A percentile compares a stretch with the other conserved stretches of the same genome.
These are phyloP conservation scores for Passer montanus DNA, from an alignment of 2,113 vertebrate genomes.

Conservation along the genomic window DNA sequence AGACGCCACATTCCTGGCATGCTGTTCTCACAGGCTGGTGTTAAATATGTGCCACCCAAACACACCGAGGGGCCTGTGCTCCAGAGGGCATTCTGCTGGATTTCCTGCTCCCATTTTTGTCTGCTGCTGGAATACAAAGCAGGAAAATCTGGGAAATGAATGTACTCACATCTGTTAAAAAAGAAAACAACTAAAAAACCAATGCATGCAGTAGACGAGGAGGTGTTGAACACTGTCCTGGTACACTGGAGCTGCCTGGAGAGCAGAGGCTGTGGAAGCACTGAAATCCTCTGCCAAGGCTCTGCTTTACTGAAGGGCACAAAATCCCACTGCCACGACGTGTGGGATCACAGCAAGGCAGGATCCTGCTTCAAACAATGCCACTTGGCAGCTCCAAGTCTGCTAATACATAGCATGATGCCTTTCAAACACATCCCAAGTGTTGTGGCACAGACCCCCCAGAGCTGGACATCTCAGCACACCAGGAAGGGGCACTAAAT, in stretches of 20 bases:
- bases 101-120: neutral
- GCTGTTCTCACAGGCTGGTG: neutral
- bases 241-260: neutral
- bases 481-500: neutral
- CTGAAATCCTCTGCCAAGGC: neutral
- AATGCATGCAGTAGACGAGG: neutral
- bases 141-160: neutral
- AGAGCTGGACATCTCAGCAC: neutral
- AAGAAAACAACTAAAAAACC: neutral
- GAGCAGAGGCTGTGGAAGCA: neutral
- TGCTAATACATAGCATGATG: neutral
- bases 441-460: neutral
- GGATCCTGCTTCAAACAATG: fast-evolving
- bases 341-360: no score
- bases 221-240: neutral
- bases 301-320: neutral
- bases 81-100: neutral
- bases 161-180: neutral
- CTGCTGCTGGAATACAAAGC: neutral
- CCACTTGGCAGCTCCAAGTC: neutral
- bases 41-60: neutral
- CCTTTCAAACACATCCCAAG: neutral
- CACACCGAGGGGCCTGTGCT: neutral
- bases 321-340: neutral
- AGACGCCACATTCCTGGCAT: neutral